These are phyloP conservation scores for Pitta sordida DNA, from an alignment of 2,113 vertebrate genomes.

Conservation along the genomic window DNA sequence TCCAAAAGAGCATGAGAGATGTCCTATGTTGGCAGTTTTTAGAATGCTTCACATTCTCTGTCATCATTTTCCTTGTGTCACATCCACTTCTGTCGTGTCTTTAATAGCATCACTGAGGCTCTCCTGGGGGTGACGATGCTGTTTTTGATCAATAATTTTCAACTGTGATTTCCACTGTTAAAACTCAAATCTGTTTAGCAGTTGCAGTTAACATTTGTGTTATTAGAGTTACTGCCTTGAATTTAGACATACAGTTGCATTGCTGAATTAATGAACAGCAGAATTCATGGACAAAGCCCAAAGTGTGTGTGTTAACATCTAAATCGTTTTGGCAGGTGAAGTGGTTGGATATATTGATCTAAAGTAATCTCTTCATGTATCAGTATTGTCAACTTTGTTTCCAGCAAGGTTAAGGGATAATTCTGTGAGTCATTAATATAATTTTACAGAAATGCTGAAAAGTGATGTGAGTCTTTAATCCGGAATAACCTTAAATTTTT, in stretches of 20 bases:
- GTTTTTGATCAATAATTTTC: not conserved
- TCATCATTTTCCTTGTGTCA: not conserved
- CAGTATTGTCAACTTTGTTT: not conserved
- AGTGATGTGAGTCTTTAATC: not conserved
- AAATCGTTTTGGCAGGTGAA: not conserved
- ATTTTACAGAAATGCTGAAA: slow-evolving; percentile 3
- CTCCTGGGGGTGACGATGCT: not conserved
- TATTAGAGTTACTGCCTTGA: not conserved
- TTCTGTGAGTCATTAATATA: not conserved
- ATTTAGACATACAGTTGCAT: not conserved
- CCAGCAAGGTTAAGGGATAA: not conserved
- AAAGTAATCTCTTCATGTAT: not conserved
- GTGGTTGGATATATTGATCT: not conserved
- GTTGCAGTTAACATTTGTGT: not conserved
- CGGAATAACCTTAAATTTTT: slow-evolving; percentile 17
- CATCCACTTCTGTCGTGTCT: not conserved
- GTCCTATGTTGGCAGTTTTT: not conserved
- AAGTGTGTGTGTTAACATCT: not conserved
- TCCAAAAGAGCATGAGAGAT: slow-evolving; percentile 38
- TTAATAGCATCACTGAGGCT: not conserved
- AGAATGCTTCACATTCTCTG: not conserved
- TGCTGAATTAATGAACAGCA: not conserved
- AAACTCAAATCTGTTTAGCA: not conserved
- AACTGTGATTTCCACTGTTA: not conserved
- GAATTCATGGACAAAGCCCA: not conserved